Base-by-base conservation (phyloP, 2,113 vertebrate genomes). In the Rhagologus leucostigma region DNA sequence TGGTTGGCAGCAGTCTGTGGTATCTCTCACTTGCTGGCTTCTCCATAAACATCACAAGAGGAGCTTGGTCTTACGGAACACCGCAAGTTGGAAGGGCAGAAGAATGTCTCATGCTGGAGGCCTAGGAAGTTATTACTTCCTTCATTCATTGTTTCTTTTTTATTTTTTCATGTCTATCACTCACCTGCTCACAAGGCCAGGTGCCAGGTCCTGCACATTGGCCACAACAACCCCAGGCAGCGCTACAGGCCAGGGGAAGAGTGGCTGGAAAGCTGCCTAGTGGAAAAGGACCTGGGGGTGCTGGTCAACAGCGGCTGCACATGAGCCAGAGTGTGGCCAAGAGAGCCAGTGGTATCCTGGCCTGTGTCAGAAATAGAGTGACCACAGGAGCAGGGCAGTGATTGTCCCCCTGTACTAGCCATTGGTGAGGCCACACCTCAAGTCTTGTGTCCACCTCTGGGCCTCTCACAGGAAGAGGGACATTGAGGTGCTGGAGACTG, bases 171-270 rank as follows among this genome's bases (percentile, higher is more conserved):
- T 11, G 9, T 57, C 22, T 77, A 16, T 35, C 53, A 53, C 23
- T 78, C 18, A 47, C 10, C 22, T 77, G 32, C 41, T 42, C 18
- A 42, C 22, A 69, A 90, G 32, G 32, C 18, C 71, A 33, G 56
- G 32, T 35, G 10, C 55, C 7, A 1, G 22, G 30, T 62, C 55
- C 32, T 49, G 27, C 22, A n/a, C 49, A 27, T 20, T 15, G 49
- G 13, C 12, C 56, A 56, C 42, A 63, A 41, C 14, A 55, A 42
- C 35, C 8, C 12, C 13, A 19, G 5, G 41, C 22, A 70, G 42
- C 0, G 0, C 41, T 42, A 20, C 10, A 20, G 42, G 35, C 42
- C 1, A 1, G 8, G 6, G 32, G 13, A 6, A 50, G 56, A 63
- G 18, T 5, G 10, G 6, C 15, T 69, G 56, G 35, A 76, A 69